Evolutionary conservation across 2,888 invertebrate species (phyloP).

Genomic region (Drosophila subsilvestris): DNA sequence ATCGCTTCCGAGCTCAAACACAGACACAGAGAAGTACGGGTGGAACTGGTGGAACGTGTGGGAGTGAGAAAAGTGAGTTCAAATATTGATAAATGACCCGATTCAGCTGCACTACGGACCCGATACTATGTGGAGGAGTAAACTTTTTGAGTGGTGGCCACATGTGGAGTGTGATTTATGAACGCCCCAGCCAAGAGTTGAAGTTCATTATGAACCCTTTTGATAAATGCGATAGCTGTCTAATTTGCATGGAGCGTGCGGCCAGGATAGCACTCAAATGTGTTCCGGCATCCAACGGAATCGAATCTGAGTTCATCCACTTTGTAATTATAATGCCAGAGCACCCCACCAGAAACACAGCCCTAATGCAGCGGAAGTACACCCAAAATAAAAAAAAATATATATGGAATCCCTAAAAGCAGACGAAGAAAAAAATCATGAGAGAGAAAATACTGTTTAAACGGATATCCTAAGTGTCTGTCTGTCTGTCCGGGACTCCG

Average conservation of each 20-base stretch:
- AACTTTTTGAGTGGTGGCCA: conserved; percentile 36
- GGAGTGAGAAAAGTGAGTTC: conserved; percentile 2
- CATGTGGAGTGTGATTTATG: conserved; percentile 43
- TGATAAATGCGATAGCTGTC: conserved; percentile 34
- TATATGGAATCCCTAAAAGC: conserved; percentile 12
- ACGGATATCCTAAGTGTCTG: conserved; percentile 68
- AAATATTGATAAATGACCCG: conserved; percentile 40
- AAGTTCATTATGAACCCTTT: conserved; percentile 33
- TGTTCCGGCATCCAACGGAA: conserved; percentile 9
- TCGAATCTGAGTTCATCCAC: conserved; percentile 14
- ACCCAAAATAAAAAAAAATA: neutral
- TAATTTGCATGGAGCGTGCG: conserved; percentile 31
- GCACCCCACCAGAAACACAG: neutral
- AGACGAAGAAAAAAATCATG: conserved; percentile 10
- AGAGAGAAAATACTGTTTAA: conserved; percentile 37
- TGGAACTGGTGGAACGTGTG: conserved; percentile 4
- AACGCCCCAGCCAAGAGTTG: conserved; percentile 15
- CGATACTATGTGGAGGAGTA: conserved; percentile 5
- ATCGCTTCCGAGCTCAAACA: conserved; percentile 13
- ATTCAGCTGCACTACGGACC: conserved; percentile 1
- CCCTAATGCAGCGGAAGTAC: conserved; percentile 19
- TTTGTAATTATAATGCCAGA: conserved; percentile 36
- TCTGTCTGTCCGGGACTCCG: conserved; percentile 29
- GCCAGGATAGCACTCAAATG: conserved; percentile 3
- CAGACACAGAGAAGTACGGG: neutral